Conservation (phyloP, 2,888 invertebrate species). For the Agrochola lychnidis region DNA sequence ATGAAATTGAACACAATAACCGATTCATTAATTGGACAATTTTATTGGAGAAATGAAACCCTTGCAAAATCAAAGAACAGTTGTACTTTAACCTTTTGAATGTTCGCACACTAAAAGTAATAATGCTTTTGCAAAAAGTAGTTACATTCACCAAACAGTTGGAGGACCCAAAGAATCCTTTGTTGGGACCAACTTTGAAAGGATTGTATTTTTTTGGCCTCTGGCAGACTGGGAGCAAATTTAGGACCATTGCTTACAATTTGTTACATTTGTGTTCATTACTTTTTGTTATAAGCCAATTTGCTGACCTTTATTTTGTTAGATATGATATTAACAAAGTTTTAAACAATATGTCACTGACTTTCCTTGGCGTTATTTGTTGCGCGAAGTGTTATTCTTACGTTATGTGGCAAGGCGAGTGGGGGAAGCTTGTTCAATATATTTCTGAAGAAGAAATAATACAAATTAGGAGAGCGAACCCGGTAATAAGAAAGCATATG, state of each 20-base stretch:
- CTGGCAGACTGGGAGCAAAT: slow-evolving; percentile 72
- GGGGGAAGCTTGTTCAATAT: slow-evolving; percentile 51
- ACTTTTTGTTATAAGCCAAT: slow-evolving; percentile 72
- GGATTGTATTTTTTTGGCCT: slow-evolving; percentile 78
- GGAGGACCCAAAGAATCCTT: slow-evolving; percentile 77
- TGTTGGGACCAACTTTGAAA: slow-evolving; percentile 80
- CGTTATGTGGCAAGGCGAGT: slow-evolving; percentile 62
- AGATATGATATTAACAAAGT: slow-evolving; percentile 74
- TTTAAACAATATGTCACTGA: slow-evolving; percentile 75
- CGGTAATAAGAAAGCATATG: slow-evolving; percentile 62
- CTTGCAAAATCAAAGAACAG: slow-evolving; percentile 35
- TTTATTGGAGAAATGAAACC: slow-evolving; percentile 33
- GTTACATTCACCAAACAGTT: slow-evolving; percentile 67
- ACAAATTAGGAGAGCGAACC: slow-evolving; percentile 66
- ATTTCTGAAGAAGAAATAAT: slow-evolving; percentile 72
- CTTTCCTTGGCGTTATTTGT: slow-evolving; percentile 71
- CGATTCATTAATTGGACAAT: slow-evolving; percentile 61
- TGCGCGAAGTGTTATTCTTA: slow-evolving; percentile 71
- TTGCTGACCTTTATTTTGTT: slow-evolving; percentile 73
- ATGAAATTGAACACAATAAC: slow-evolving; percentile 33
- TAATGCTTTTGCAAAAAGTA: slow-evolving; percentile 70
- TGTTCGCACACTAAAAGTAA: slow-evolving; percentile 17
- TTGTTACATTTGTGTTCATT: slow-evolving; percentile 67
- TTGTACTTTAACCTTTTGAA: slow-evolving; percentile 33
- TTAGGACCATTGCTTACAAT: slow-evolving; percentile 68